A percentile compares a stretch with the other conserved stretches of the same genome.
Evolutionary conservation across 2,113 vertebrate genomes (phyloP).

Genomic region (Cyprinodon tularosa): DNA sequence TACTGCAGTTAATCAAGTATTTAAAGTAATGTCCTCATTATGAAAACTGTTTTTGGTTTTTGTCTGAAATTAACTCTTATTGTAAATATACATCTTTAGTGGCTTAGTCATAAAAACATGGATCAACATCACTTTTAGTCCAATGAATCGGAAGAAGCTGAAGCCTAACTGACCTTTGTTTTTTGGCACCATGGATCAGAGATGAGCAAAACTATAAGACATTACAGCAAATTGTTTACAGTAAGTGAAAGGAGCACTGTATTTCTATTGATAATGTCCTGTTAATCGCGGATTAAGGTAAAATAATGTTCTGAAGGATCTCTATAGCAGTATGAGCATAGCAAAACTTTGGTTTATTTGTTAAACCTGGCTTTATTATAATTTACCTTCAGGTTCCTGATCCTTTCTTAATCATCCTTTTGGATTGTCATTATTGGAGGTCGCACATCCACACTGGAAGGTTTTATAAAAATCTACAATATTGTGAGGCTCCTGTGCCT

Average conservation of each 20-base stretch:
- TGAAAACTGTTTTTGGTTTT: conserved; percentile 12
- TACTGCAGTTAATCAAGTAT: conserved; percentile 15
- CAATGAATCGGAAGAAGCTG: conserved; percentile 9
- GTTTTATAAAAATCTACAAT: not conserved
- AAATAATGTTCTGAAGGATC: not conserved
- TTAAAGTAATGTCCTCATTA: conserved; percentile 15
- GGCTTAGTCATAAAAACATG: conserved; percentile 10
- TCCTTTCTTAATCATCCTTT: not conserved
- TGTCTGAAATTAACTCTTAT: conserved; percentile 9
- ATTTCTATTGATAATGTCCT: not conserved
- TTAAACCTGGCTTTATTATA: not conserved
- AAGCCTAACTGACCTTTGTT: conserved; percentile 27
- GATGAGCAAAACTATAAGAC: not conserved
- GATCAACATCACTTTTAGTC: conserved; percentile 32
- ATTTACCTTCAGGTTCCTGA: not conserved
- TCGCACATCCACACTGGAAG: not conserved
- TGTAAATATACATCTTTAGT: conserved; percentile 14
- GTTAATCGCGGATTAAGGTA: not conserved
- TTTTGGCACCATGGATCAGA: not conserved
- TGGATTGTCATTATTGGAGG: not conserved
- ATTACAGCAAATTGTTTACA: too few relatives aligned
- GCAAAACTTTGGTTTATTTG: not conserved
- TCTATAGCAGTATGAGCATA: not conserved
- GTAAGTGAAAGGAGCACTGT: conserved; percentile 14
- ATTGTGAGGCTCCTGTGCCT: not conserved